These are phyloP conservation scores for Archaeoteleia sp. DNA, from an alignment of 2,888 invertebrate species.

Conservation along the genomic window DNA sequence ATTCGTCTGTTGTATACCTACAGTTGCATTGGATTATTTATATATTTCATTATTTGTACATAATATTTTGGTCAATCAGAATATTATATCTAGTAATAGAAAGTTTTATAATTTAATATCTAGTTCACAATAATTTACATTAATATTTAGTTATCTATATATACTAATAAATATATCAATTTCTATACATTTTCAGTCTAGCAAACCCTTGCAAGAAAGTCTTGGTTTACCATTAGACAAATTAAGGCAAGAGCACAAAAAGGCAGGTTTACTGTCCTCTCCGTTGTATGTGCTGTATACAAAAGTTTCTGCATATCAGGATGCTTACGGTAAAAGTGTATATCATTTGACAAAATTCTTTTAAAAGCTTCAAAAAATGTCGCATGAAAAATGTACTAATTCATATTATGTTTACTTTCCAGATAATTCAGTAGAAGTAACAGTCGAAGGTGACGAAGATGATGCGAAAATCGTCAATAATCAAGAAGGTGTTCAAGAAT, in stretches of 20 bases:
- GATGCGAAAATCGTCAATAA: constrained; percentile 76
- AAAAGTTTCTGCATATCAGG: constrained; percentile 87
- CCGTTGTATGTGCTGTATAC: constrained; percentile 92
- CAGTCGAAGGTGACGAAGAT: constrained; percentile 76
- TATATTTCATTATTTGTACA: too few species aligned
- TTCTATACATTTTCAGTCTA: constrained; percentile 78
- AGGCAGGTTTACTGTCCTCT: constrained; percentile 85
- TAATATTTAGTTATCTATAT: too few species aligned
- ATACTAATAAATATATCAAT: constrained; percentile 2
- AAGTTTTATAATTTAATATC: too few species aligned
- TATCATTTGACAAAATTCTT: not conserved
- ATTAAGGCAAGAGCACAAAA: constrained; percentile 84
- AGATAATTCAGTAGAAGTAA: constrained; percentile 65
- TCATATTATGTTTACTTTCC: constrained; percentile 12
- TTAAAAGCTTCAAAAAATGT: too few species aligned
- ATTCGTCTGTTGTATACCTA: too few species aligned
- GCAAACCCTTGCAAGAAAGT: constrained; percentile 92
- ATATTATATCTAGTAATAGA: too few species aligned
- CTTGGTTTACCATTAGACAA: constrained; percentile 88
- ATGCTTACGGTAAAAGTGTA: constrained; percentile 79
- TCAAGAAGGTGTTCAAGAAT: constrained; percentile 79
- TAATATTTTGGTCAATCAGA: too few species aligned
- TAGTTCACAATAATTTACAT: too few species aligned
- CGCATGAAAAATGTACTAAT: not conserved
- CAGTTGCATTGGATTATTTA: too few species aligned